These are phyloP conservation scores for Neolamprologus brichardi DNA, from an alignment of 2,113 vertebrate genomes.

Conservation along the genomic window DNA sequence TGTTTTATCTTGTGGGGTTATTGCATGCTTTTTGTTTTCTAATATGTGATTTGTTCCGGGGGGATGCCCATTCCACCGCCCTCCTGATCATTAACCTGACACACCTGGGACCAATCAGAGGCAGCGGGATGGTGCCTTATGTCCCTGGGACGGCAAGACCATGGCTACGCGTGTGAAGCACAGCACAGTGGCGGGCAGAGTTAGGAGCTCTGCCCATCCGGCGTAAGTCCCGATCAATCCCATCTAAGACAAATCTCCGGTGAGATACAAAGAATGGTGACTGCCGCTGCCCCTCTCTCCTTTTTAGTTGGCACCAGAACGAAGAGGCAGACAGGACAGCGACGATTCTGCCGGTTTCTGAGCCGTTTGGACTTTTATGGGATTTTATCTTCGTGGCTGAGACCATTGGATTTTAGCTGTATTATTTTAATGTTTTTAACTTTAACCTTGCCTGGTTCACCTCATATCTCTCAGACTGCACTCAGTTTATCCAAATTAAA, in stretches of 20 bases:
- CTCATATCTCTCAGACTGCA: too few species aligned
- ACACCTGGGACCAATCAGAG: not conserved
- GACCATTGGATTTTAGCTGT: too few species aligned
- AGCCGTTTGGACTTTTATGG: too few species aligned
- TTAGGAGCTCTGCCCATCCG: not conserved
- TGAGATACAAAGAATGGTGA: too few species aligned
- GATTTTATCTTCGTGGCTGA: too few species aligned
- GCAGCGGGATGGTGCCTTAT: not conserved
- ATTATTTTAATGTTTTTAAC: too few species aligned
- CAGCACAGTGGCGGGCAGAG: not conserved
- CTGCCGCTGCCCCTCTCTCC: too few species aligned
- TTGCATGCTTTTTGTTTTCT: not conserved
- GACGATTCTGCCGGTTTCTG: too few species aligned
- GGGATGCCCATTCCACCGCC: not conserved
- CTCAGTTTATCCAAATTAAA: too few species aligned
- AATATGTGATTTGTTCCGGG: not conserved
- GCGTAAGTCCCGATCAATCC: not conserved
- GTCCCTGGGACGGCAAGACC: not conserved
- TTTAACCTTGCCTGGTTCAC: too few species aligned
- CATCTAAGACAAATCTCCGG: not conserved
- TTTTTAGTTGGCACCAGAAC: too few species aligned
- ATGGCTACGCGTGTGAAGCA: not conserved
- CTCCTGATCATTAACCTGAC: not conserved
- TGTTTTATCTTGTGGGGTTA: not conserved
- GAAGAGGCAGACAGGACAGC: too few species aligned